Conservation (phyloP, 2,888 invertebrate genomes). For the Argyra leucocephala region DNA sequence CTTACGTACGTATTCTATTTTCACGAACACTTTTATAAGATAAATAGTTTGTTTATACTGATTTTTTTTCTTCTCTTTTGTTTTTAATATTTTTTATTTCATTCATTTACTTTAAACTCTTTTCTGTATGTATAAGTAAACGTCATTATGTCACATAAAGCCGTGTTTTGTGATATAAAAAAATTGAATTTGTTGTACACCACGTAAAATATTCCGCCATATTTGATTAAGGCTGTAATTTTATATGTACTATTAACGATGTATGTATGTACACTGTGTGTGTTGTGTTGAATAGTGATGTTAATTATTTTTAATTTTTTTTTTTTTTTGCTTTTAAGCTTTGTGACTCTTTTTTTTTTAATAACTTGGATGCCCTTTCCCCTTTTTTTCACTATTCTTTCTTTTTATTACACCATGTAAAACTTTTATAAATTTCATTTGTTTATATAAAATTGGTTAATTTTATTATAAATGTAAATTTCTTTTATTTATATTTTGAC, state of each 20-base stretch:
- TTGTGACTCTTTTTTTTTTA: neutral
- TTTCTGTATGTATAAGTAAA: neutral
- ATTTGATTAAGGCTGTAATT: constrained; percentile 2
- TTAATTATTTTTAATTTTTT: neutral
- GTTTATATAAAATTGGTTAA: neutral
- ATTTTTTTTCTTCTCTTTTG: too few species aligned
- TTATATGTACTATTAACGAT: too few species aligned
- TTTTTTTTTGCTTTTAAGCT: neutral
- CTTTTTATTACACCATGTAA: neutral
- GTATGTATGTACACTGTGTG: neutral
- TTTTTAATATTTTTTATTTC: neutral
- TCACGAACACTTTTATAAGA: neutral
- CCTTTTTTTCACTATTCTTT: neutral
- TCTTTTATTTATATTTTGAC: neutral
- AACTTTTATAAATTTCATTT: neutral
- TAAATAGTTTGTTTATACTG: neutral
- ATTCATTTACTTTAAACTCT: neutral
- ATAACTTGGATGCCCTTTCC: neutral
- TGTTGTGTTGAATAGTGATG: neutral
- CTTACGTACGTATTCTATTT: neutral
- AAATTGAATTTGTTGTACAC: constrained; percentile 1
- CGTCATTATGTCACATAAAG: constrained; percentile 6
- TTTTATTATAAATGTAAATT: too few species aligned
- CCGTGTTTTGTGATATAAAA: constrained; percentile 1
- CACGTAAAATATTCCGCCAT: constrained; percentile 4